Percentiles rank a stretch among this genome's conserved stretches.
These are phyloP conservation scores for Gnathonemus echidnorhynchus DNA, from an alignment of 2,113 vertebrate species.

Conservation along the genomic window DNA sequence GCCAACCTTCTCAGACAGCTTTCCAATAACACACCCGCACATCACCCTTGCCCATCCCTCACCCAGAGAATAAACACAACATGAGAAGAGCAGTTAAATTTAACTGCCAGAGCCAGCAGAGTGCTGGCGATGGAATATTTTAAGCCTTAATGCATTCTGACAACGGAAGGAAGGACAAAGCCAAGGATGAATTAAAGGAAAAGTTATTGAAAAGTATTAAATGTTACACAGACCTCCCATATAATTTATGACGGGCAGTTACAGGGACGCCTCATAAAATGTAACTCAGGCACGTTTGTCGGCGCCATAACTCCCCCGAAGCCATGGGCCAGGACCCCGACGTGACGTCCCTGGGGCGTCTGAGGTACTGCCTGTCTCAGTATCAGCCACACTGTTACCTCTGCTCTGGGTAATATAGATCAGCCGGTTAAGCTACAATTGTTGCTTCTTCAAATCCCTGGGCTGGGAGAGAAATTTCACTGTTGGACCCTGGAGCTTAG, in stretches of 20 bases:
- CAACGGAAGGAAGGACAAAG: constrained; percentile 18
- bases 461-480: not conserved
- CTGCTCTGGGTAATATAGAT: not conserved
- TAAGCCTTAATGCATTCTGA: constrained; percentile 33
- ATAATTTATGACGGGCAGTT: not conserved
- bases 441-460: not conserved
- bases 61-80: not conserved
- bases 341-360: not conserved
- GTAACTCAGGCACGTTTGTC: not conserved
- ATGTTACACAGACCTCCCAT: not conserved
- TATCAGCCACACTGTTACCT: not conserved
- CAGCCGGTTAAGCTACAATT: not conserved
- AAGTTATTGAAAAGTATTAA: not conserved
- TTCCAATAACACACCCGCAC: not conserved
- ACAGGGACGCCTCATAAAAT: not conserved
- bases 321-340: not conserved
- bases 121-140: not conserved
- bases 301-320: not conserved
- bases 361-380: not conserved
- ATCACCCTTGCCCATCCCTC: not conserved
- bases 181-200: not conserved
- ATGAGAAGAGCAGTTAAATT: not conserved
- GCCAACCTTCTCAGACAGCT: not conserved
- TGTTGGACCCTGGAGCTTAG: not conserved
- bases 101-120: not conserved